Evolutionary conservation across 2,797 vertebrate genomes (phyloP), one percentile per base, ranked within the genome.

Genomic region (Semotilus atromaculatus): DNA sequence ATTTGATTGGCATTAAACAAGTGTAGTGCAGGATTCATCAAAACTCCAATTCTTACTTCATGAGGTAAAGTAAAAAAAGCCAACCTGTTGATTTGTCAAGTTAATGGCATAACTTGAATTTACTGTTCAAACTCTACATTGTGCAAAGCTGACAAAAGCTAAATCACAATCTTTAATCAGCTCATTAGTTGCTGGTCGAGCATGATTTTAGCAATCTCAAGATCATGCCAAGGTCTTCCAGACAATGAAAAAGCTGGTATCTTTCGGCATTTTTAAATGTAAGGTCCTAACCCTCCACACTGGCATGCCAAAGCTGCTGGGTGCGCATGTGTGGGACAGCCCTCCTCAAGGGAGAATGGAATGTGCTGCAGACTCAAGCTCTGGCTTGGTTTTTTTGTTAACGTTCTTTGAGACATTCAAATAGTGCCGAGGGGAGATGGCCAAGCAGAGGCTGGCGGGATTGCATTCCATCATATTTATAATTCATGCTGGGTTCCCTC

Each of bases 381-480:
- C 48, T 82, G 74, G 74, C 72, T 74, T 31, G 19, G 60, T 38
- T 70, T 83, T 87, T 88, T 85, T 86, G 66, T 82, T 80, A 70
- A 75, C 82, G 64, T 70, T 88, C 76, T 87, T 72, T 26, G 84
- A 90, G 88, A 89, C 85, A 87, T 86, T 86, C 81, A 87, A 85
- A 88, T 85, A 86, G 76, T 70, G 76, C 88, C 31, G 84, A 87
- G 87, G 66, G 73, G 80, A 89, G 87, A 88, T 86, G 70, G 91
- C 88, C 89, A 90, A 89, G 89, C 75, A 84, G 79, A 88, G 83
- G 72, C 85, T 88, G 90, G 89, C 89, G 87, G 84, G 88, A 86
- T 90, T 89, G 86, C 88, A 88, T 91, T 90, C 90, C 86, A 90
- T 93, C 90, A 91, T 86, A 90, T 93, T 93, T 88, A 91, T 92